phyloP scores from a whole-genome alignment of 2,797 vertebrate species.

The Scolopax bukidnonensis region DNA sequence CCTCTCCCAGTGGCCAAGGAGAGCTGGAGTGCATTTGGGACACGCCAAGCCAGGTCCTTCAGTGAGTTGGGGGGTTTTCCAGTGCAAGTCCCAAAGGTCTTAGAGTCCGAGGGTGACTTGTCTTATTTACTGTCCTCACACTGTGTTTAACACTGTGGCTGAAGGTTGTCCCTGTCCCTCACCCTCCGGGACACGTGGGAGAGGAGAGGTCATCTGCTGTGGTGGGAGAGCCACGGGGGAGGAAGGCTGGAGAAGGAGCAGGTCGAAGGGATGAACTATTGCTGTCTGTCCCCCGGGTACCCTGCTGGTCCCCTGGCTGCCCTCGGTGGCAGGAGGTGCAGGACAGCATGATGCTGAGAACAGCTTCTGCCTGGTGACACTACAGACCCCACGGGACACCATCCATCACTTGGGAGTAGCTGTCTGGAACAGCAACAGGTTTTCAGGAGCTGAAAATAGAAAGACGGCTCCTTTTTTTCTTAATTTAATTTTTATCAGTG shows the following conservation, averaged over 20 bases:
- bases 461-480: not conserved
- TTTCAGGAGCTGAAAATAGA: not conserved
- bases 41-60: not conserved
- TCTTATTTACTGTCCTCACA: not conserved
- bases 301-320: not conserved
- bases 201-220: not conserved
- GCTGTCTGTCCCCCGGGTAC: not conserved
- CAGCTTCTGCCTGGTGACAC: not conserved
- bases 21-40: not conserved
- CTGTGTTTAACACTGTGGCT: accelerated
- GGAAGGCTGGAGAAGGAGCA: not conserved
- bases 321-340: not conserved
- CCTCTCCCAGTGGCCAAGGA: accelerated
- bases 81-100: not conserved
- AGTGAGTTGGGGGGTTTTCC: not conserved
- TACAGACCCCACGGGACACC: accelerated
- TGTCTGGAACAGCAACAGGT: not conserved
- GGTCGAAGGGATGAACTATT: not conserved
- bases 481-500: not conserved
- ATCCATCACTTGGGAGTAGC: not conserved
- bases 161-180: not conserved
- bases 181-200: not conserved
- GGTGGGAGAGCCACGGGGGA: not conserved
- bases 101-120: accelerated
- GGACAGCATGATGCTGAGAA: accelerated